A percentile compares a stretch with the other conserved stretches of the same genome.
Conservation (phyloP, 2,797 vertebrate genomes). For the Xenentodon cancila region DNA sequence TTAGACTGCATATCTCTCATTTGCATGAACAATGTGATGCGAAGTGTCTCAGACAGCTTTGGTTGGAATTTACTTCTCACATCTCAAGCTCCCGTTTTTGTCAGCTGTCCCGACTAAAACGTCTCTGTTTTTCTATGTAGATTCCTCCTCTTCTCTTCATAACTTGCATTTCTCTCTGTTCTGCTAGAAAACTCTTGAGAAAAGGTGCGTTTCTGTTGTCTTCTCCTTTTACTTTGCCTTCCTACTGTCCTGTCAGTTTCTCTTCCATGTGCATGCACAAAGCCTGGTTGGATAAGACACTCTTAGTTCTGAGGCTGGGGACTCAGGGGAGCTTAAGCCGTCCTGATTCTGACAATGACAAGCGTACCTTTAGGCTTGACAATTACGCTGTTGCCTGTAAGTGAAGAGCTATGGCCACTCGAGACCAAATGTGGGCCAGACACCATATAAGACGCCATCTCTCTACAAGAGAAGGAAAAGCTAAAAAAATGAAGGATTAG, state of each 20-base stretch:
- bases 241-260: slow-evolving; percentile 63
- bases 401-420: slow-evolving; percentile 60
- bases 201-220: slow-evolving; percentile 67
- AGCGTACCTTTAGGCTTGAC: slow-evolving; percentile 66
- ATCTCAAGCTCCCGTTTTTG: slow-evolving; percentile 44
- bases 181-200: slow-evolving; percentile 73
- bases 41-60: slow-evolving; percentile 20
- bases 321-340: slow-evolving; percentile 65
- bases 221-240: slow-evolving; percentile 49
- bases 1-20: slow-evolving; percentile 6
- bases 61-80: slow-evolving; percentile 47
- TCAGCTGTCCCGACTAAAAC: slow-evolving; percentile 62
- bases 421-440: slow-evolving; percentile 67
- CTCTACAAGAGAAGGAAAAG: slow-evolving; percentile 36
- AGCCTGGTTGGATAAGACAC: slow-evolving; percentile 59
- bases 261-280: slow-evolving; percentile 30
- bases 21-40: slow-evolving; percentile 22
- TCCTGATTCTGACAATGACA: slow-evolving; percentile 74
- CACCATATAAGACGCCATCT: slow-evolving; percentile 44
- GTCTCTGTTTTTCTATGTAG: slow-evolving; percentile 60
- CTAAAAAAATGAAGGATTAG: slow-evolving; percentile 48
- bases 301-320: slow-evolving; percentile 64
- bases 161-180: slow-evolving; percentile 67
- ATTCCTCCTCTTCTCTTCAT: slow-evolving; percentile 55
- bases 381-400: slow-evolving; percentile 64